Evolutionary conservation across 2,113 vertebrate genomes (phyloP).

Genomic region (Charadrius vociferus): DNA sequence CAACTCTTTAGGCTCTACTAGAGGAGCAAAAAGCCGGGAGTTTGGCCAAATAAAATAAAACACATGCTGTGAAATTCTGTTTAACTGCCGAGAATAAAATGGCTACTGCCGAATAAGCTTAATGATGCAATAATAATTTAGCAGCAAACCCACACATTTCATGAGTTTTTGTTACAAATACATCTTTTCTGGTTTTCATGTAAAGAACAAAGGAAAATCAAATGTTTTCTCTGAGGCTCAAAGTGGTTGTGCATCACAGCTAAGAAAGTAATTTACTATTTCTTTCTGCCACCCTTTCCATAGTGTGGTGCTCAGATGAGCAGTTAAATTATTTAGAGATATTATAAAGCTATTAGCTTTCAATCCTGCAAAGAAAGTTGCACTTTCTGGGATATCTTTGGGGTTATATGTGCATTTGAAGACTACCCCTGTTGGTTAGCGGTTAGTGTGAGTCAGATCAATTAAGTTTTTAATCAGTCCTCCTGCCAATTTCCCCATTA

Average conservation of each 20-base stretch:
- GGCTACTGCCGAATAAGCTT: not conserved
- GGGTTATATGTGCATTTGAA: not conserved
- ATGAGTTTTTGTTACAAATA: not conserved
- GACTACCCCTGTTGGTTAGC: not conserved
- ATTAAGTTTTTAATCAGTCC: not conserved
- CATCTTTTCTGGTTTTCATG: not conserved
- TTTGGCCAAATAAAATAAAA: conserved; percentile 22
- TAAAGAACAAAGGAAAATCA: not conserved
- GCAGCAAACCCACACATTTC: not conserved
- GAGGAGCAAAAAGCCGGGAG: not conserved
- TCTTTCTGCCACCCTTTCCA: not conserved
- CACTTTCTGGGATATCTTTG: not conserved
- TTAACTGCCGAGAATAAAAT: conserved; percentile 3
- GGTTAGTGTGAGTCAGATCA: not conserved
- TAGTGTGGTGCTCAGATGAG: not conserved
- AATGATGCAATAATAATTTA: not conserved
- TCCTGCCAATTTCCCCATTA: not conserved
- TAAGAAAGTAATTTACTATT: not conserved
- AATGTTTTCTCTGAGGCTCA: not conserved
- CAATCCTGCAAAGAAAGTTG: not conserved
- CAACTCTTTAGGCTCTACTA: not conserved
- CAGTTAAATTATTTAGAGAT: not conserved
- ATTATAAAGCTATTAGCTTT: not conserved
- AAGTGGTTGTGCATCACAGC: not conserved
- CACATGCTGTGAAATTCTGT: not conserved